A percentile compares a stretch with the other conserved stretches of the same genome.
phyloP scores from a whole-genome alignment of 1,140 invertebrate genomes.

The Myzus persicae region DNA sequence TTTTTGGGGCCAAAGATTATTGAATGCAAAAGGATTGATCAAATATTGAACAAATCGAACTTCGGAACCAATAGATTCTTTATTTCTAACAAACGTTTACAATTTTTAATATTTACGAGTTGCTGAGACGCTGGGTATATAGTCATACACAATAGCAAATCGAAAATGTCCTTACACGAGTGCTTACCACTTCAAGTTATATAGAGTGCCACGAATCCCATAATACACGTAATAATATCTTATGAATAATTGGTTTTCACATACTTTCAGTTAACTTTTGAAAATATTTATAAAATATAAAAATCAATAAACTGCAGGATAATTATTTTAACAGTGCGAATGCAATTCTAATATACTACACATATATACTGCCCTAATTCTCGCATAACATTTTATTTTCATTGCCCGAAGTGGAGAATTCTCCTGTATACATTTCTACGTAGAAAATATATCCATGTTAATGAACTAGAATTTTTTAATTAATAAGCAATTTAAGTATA shows the following conservation, averaged over 20 bases:
- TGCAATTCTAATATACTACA: too few species aligned
- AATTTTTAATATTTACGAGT: not conserved
- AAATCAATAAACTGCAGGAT: not conserved
- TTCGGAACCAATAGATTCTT: not conserved
- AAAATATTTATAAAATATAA: not conserved
- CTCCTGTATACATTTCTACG: not conserved
- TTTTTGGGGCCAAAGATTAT: not conserved
- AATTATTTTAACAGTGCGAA: not conserved
- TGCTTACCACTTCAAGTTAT: not conserved
- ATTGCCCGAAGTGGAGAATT: not conserved
- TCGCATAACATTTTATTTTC: too few species aligned
- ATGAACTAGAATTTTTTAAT: not conserved
- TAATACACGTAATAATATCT: not conserved
- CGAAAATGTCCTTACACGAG: not conserved
- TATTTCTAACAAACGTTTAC: not conserved
- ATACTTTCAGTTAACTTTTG: not conserved
- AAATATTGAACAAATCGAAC: not conserved
- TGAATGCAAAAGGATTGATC: not conserved
- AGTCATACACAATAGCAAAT: not conserved
- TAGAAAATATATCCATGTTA: not conserved
- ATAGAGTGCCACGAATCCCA: not conserved
- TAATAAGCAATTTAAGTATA: not conserved
- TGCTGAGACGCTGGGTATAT: not conserved
- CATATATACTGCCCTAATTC: not conserved
- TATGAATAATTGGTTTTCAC: not conserved